phyloP scores from a whole-genome alignment of 2,888 invertebrate species.

The Pachliopta kotzebuea region DNA sequence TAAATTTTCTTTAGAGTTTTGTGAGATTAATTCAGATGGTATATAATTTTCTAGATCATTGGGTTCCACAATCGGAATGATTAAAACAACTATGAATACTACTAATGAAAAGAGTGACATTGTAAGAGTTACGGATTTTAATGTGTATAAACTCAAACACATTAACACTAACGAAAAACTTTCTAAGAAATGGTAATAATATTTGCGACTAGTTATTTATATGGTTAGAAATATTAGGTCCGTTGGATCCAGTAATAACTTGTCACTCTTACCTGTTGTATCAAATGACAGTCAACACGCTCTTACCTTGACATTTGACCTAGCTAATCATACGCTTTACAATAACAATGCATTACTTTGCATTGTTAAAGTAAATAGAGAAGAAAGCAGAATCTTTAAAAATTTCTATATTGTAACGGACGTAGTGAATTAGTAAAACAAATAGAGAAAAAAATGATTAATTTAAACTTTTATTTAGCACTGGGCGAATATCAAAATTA shows the following conservation, averaged over 20 bases:
- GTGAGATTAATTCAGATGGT: slow-evolving; percentile 39
- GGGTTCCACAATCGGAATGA: slow-evolving; percentile 51
- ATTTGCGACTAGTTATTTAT: slow-evolving; percentile 28
- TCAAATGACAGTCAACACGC: slow-evolving; percentile 8
- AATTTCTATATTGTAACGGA: too few relatives aligned
- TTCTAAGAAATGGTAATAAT: slow-evolving; percentile 41
- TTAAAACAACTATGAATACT: slow-evolving; percentile 50
- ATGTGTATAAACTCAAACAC: slow-evolving; percentile 46
- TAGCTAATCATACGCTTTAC: slow-evolving; percentile 61
- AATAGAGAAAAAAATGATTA: too few relatives aligned
- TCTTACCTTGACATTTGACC: slow-evolving; percentile 72
- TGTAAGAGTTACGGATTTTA: slow-evolving; percentile 43
- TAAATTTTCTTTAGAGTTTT: slow-evolving; percentile 60
- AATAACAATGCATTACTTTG: slow-evolving; percentile 33
- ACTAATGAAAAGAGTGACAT: slow-evolving; percentile 63
- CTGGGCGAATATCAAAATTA: too few relatives aligned
- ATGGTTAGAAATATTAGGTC: slow-evolving; percentile 46
- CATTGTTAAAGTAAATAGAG: slow-evolving; percentile 32
- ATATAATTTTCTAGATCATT: slow-evolving; percentile 43
- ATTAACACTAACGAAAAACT: slow-evolving; percentile 49
- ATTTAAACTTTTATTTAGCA: too few relatives aligned
- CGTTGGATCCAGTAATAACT: slow-evolving; percentile 54
- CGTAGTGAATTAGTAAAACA: too few relatives aligned
- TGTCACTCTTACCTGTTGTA: slow-evolving; percentile 42
- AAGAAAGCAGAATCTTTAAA: slow-evolving; percentile 10